These are phyloP conservation scores for Dromas ardeola DNA, from an alignment of 2,113 vertebrate species.

Conservation along the genomic window DNA sequence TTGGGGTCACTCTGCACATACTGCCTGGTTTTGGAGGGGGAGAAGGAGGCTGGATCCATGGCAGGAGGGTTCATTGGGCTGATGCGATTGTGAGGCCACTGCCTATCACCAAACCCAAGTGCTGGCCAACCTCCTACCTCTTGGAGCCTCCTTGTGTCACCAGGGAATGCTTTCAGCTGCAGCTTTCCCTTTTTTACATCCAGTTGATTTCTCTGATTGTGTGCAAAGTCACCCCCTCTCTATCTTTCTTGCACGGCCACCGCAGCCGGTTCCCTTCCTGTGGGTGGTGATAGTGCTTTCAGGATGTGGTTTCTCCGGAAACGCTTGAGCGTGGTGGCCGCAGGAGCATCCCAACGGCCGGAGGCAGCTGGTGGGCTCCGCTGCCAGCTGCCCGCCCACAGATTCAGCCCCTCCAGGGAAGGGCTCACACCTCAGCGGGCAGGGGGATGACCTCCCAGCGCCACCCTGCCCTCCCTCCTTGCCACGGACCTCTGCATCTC, in stretches of 20 bases:
- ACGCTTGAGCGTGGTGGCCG: not conserved
- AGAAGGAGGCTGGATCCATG: not conserved
- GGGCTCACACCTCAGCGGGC: accelerated
- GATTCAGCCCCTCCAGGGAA: not conserved
- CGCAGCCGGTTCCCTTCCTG: not conserved
- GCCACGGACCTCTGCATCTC: not conserved
- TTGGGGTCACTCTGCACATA: not conserved
- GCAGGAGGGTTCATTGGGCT: not conserved
- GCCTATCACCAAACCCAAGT: not conserved
- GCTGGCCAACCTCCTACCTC: not conserved
- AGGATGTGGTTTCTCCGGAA: slow-evolving; percentile 34
- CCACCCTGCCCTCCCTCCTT: not conserved
- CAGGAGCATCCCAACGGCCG: not conserved
- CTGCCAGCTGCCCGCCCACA: not conserved
- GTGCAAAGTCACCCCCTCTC: not conserved
- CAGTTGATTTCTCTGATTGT: accelerated
- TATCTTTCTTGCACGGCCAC: not conserved
- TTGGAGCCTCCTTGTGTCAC: not conserved
- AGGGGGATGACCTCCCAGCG: accelerated
- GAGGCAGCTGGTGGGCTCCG: not conserved
- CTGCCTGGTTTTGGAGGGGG: not conserved
- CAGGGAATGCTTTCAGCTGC: not conserved
- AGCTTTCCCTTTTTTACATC: not conserved
- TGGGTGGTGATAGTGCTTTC: not conserved
- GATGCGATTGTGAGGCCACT: not conserved